Conservation (phyloP, 2,888 invertebrate species). For the Synanthedon vespiformis region DNA sequence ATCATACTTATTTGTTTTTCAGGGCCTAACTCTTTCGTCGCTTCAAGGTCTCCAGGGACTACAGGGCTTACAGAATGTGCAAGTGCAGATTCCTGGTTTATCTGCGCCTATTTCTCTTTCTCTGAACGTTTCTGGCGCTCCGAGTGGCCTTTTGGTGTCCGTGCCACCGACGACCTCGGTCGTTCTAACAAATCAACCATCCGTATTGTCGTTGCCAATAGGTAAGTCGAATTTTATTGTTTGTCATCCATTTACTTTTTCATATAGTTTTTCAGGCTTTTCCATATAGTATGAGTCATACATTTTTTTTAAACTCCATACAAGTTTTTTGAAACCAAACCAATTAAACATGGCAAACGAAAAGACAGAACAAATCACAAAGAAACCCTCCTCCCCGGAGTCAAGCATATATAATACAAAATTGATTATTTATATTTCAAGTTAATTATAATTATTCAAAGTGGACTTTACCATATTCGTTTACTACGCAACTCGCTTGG, state of each 20-base stretch:
- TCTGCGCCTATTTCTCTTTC: slow-evolving; percentile 88
- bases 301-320: no score
- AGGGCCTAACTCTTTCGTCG: slow-evolving; percentile 81
- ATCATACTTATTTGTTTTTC: slow-evolving; percentile 12
- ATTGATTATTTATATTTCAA: no score
- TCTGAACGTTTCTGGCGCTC: slow-evolving; percentile 77
- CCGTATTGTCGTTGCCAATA: slow-evolving; percentile 73
- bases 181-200: slow-evolving; percentile 65
- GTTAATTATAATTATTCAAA: no score
- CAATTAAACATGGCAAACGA: no score
- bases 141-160: slow-evolving; percentile 75
- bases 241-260: not conserved
- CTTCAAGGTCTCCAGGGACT: slow-evolving; percentile 82
- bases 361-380: no score
- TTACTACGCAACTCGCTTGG: no score
- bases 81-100: slow-evolving; percentile 86
- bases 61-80: slow-evolving; percentile 82
- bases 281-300: no score
- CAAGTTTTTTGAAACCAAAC: no score
- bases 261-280: no score
- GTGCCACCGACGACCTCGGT: slow-evolving; percentile 70
- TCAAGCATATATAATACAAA: no score
- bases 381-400: no score
- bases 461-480: no score
- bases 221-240: slow-evolving; percentile 39